These are phyloP conservation scores for Ivindomyrus marchei DNA, from an alignment of 2,113 vertebrate species.

Conservation along the genomic window DNA sequence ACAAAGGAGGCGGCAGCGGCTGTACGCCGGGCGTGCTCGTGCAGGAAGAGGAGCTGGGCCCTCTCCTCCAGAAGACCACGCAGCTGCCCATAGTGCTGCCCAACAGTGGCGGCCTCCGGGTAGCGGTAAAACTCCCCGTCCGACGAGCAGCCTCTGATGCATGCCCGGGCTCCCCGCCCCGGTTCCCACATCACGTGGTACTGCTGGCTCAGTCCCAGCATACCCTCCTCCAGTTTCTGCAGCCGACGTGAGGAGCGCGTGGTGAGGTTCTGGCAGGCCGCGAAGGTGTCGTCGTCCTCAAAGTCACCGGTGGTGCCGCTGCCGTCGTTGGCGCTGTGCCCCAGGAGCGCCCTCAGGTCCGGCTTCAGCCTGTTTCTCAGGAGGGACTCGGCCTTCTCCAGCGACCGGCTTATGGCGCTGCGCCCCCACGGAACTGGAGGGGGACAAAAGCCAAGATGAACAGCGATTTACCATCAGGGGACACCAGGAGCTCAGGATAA, in stretches of 20 bases:
- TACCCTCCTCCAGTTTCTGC: conserved; percentile 42
- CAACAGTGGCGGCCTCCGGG: conserved; percentile 32
- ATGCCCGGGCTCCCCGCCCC: conserved; percentile 30
- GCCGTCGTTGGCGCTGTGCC: conserved; percentile 36
- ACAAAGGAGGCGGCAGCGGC: conserved; percentile 37
- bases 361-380: conserved; percentile 45
- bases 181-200: conserved; percentile 33
- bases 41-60: conserved; percentile 52
- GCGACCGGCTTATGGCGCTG: conserved; percentile 42
- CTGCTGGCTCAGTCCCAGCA: conserved; percentile 43
- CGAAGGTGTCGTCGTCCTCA: conserved; percentile 43
- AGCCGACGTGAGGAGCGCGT: conserved; percentile 49
- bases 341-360: conserved; percentile 44
- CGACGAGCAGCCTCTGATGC: conserved; percentile 34
- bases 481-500: neutral
- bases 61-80: conserved; percentile 51
- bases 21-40: conserved; percentile 48
- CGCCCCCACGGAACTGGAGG: conserved; percentile 39
- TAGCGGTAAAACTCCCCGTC: conserved; percentile 42
- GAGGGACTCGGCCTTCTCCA: conserved; percentile 48
- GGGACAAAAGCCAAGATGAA: neutral
- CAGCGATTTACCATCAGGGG: neutral
- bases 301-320: conserved; percentile 14
- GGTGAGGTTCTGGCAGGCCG: conserved; percentile 40
- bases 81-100: conserved; percentile 43